Percentiles rank a stretch among this genome's conserved stretches.
Conservation (phyloP, 2,888 invertebrate species). For the Drosophila maculinotata region DNA sequence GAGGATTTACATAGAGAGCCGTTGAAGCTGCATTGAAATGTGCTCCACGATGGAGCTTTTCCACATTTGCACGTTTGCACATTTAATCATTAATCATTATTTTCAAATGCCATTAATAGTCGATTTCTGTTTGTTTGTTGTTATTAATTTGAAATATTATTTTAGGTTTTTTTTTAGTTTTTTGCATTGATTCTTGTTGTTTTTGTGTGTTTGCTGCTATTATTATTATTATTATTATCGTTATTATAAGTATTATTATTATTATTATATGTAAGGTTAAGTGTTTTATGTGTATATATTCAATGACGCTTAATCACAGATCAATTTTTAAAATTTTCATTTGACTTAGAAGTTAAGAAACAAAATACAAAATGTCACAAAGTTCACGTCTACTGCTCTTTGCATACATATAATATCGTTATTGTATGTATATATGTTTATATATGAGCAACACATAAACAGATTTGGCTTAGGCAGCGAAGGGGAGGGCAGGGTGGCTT, state of each 20-base stretch:
- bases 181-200: constrained; percentile 42
- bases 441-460: constrained; percentile 45
- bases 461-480: constrained; percentile 67
- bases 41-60: constrained; percentile 13
- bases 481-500: neutral
- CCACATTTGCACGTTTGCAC: constrained; percentile 33
- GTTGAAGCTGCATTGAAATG: constrained; percentile 33
- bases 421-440: constrained; percentile 12
- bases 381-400: constrained; percentile 37
- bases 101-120: constrained; percentile 33
- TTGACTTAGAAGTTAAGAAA: constrained; percentile 77
- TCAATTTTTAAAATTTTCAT: constrained; percentile 77
- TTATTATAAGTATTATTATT: constrained; percentile 27
- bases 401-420: constrained; percentile 15
- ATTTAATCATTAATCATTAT: constrained; percentile 18
- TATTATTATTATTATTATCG: constrained; percentile 27
- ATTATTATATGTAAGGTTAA: constrained; percentile 34
- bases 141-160: constrained; percentile 53
- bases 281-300: constrained; percentile 56
- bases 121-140: constrained; percentile 21
- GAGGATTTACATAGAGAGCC: constrained; percentile 49
- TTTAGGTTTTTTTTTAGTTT: constrained; percentile 18
- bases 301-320: constrained; percentile 78
- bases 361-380: constrained; percentile 64
- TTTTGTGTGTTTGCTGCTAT: constrained; percentile 40